phyloP scores from a whole-genome alignment of 1,140 invertebrate species.

The Sinonovacula constricta region DNA sequence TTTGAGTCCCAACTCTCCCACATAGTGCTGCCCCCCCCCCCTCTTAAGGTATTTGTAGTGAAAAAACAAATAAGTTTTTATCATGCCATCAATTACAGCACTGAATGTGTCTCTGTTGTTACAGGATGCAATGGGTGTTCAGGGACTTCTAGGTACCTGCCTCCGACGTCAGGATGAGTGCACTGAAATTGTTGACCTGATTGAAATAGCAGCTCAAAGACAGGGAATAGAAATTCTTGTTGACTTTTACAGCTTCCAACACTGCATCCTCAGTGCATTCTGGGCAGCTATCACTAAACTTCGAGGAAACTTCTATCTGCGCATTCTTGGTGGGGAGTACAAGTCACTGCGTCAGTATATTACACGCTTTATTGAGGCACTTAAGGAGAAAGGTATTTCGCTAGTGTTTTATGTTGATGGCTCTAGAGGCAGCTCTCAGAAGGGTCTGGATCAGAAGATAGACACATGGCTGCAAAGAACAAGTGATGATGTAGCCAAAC shows the following conservation, averaged over 20 bases:
- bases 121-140: conserved; percentile 76
- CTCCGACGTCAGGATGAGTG: conserved; percentile 57
- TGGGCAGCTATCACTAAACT: conserved; percentile 61
- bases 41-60: too few species aligned
- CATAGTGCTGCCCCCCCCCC: too few species aligned
- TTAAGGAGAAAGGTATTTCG: conserved; percentile 63
- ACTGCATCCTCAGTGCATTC: conserved; percentile 64
- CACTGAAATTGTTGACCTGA: conserved; percentile 64
- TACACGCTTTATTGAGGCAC: conserved; percentile 65
- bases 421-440: conserved; percentile 65
- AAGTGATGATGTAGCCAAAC: conserved; percentile 58
- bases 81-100: too few species aligned
- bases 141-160: conserved; percentile 64
- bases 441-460: conserved; percentile 64
- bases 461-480: conserved; percentile 70
- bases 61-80: too few species aligned
- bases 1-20: too few species aligned
- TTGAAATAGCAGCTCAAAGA: conserved; percentile 61
- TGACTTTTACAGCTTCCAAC: conserved; percentile 72
- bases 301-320: conserved; percentile 65
- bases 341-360: conserved; percentile 62
- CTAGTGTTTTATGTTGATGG: conserved; percentile 73
- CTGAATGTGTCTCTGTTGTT: too few species aligned
- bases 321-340: conserved; percentile 73
- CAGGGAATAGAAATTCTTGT: conserved; percentile 72